These are phyloP conservation scores for Oscheius sp. DNA, from an alignment of 2,888 invertebrate species.

Conservation along the genomic window DNA sequence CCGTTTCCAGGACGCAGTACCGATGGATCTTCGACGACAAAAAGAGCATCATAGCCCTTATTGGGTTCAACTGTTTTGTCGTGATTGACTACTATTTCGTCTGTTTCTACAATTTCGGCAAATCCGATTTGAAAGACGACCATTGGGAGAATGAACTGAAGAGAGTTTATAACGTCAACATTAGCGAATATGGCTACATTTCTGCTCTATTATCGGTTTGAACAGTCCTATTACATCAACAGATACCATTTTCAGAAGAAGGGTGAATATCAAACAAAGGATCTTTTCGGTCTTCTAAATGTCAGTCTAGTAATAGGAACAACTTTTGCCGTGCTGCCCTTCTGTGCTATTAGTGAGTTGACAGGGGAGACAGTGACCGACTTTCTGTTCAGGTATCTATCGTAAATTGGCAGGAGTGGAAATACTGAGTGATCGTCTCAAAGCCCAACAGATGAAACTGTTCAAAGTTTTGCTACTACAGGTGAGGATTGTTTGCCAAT, in stretches of 20 bases:
- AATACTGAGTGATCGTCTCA: conserved; percentile 14
- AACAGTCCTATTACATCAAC: neutral
- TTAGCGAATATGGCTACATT: conserved; percentile 24
- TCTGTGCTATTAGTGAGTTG: conserved; percentile 30
- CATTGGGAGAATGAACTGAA: conserved; percentile 10
- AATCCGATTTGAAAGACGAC: conserved; percentile 19
- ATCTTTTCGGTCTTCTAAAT: conserved; percentile 24
- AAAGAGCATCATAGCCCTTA: neutral
- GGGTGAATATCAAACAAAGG: neutral
- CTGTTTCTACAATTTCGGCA: conserved; percentile 33
- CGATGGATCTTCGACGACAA: conserved; percentile 24
- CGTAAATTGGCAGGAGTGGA: neutral
- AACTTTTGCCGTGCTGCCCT: conserved; percentile 22
- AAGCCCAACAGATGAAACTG: conserved; percentile 18
- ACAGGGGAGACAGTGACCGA: neutral
- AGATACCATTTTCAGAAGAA: neutral
- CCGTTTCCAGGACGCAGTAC: conserved; percentile 15
- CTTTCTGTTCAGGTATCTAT: conserved; percentile 2
- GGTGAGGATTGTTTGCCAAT: neutral
- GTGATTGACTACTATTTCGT: conserved; percentile 23
- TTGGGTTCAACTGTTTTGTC: conserved; percentile 16
- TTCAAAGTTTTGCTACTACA: conserved; percentile 24
- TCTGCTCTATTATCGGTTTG: conserved; percentile 15
- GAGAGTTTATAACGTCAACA: conserved; percentile 1
- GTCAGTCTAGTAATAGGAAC: conserved; percentile 28